Percentiles rank a stretch among this genome's conserved stretches.
Evolutionary conservation across 2,113 vertebrate species (phyloP).

Genomic region (Solenodon paradoxus): DNA sequence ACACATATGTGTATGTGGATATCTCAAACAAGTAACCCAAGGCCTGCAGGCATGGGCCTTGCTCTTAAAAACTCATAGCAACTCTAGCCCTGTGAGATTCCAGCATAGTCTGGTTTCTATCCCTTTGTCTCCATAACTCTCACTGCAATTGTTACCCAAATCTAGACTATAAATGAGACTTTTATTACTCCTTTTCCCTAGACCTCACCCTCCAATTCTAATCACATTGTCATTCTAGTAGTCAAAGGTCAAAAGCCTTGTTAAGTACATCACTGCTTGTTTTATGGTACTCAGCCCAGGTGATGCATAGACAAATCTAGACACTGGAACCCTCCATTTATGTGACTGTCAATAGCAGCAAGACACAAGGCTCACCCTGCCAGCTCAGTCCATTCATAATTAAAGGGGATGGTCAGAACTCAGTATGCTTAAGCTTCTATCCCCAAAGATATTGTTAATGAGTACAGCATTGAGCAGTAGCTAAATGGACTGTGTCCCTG

Average conservation of each 20-base stretch:
- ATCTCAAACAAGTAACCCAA: neutral
- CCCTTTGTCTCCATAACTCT: neutral
- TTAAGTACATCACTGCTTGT: neutral
- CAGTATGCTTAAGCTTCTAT: neutral
- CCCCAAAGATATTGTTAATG: neutral
- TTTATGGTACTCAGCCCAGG: neutral
- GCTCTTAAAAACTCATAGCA: neutral
- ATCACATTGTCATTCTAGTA: slow-evolving; percentile 2
- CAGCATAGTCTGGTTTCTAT: neutral
- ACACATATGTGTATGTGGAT: neutral
- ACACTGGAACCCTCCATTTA: neutral
- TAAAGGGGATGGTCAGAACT: neutral
- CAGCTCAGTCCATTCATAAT: neutral
- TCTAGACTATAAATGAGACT: neutral
- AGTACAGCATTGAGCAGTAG: neutral
- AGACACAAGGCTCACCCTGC: neutral
- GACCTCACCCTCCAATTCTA: neutral
- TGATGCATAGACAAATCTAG: slow-evolving; percentile 22
- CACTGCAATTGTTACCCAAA: neutral
- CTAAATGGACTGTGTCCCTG: neutral
- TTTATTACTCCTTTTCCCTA: neutral
- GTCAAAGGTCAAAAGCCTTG: slow-evolving; percentile 40
- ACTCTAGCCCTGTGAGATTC: slow-evolving; percentile 4
- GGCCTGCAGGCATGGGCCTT: neutral
- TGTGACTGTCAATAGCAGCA: neutral